These are phyloP conservation scores for Coboldia fuscipes DNA, from an alignment of 1,140 invertebrate species.

Conservation along the genomic window DNA sequence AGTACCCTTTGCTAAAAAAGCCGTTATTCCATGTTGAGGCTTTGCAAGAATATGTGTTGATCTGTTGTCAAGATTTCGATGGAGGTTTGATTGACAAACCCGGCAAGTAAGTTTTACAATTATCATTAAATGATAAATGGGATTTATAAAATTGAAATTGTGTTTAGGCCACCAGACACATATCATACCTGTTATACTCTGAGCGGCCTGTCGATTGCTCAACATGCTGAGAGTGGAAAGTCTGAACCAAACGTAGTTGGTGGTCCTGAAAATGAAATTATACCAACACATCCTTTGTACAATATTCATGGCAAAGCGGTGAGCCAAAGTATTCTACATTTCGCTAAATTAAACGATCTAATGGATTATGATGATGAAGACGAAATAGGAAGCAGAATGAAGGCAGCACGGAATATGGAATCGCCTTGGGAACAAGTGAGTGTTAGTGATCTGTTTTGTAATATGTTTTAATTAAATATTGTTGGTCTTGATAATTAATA, in stretches of 20 bases:
- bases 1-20: conserved; percentile 14
- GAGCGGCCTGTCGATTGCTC: conserved; percentile 84
- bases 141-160: conserved; percentile 1
- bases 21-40: conserved; percentile 68
- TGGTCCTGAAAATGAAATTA: conserved; percentile 32
- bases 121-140: conserved; percentile 1
- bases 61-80: conserved; percentile 72
- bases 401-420: too few species aligned
- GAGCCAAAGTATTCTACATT: conserved; percentile 25
- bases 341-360: too few species aligned
- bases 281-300: conserved; percentile 38
- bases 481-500: too few species aligned
- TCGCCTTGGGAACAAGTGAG: too few species aligned
- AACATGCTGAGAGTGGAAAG: conserved; percentile 43
- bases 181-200: conserved; percentile 95
- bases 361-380: too few species aligned
- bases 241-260: conserved; percentile 32
- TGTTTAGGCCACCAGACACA: conserved; percentile 51
- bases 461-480: too few species aligned
- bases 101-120: conserved; percentile 45
- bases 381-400: too few species aligned
- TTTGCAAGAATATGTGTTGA: conserved; percentile 84
- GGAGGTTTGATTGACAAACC: conserved; percentile 96
- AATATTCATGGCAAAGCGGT: conserved; percentile 34
- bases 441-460: too few species aligned